Evolutionary conservation across 2,113 vertebrate genomes (phyloP), one percentile per base, ranked within the genome.

Genomic region (Chitala chitala): DNA sequence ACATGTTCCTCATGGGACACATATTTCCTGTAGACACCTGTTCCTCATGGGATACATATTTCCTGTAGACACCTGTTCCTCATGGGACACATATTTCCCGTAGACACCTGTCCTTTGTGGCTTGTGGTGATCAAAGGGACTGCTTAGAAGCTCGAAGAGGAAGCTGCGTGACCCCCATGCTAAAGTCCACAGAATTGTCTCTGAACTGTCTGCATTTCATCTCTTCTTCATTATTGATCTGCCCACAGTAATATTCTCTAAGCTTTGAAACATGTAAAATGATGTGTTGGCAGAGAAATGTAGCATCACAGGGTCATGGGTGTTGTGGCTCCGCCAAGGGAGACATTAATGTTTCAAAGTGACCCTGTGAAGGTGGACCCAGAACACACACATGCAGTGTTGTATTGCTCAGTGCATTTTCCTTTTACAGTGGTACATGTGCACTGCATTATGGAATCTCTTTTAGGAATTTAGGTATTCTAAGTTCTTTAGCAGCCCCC

Each of bases 221-320:
- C 42, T 40, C 29, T 69, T 48, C 50, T 69, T 15, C 36, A 69
- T 69, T 51, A 69, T 69, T 69, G 68, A 69, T 53, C 48, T 33
- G 6, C 15, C 29, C 4, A 8, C 3, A 8, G 68, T 36, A 53
- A 10, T 17, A 69, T 51, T 31, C 48, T 53, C 48, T 51, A 53
- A 69, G 68, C 68, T 69, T 69, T 53, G 46, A 69, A 69, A 51
- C 68, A 22, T 26, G 10, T 15, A 69, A 48, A 69, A 53, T n/a
- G 68, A 51, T 15, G 48, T 36, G 44, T 26, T 12, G 26, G n/a
- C 8, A 69, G 15, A 33, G 26, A 31, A n/a, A 36, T 20, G 17
- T 8, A 31, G n/a, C 48, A 24, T 20, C 40, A 33, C 29, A 1
- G 46, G 1, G 44, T 51, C 46, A 69, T 13, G 44, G 44, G 46